phyloP scores from a whole-genome alignment of 35 echinoderm and acorn worm species.

The Heliocidaris tuberculata region DNA sequence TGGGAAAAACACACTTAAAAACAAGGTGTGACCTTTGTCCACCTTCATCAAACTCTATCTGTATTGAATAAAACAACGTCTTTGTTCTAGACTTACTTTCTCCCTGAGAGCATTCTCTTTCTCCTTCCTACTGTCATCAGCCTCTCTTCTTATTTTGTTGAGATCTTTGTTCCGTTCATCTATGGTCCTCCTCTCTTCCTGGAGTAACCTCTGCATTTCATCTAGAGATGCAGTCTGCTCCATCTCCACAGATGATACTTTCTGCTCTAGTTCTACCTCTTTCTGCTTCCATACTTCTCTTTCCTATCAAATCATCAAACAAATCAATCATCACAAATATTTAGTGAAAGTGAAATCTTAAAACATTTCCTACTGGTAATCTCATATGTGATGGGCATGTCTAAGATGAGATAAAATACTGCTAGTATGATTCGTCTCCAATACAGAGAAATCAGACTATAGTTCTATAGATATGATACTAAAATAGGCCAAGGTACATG shows the following conservation, averaged over 20 bases:
- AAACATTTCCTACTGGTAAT: no score
- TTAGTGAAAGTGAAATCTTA: neutral
- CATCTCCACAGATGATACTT: constrained; percentile 20
- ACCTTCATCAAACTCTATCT: no score
- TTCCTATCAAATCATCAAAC: neutral
- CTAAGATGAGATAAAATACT: no score
- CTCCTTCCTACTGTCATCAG: constrained; percentile 34
- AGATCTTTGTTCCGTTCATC: constrained; percentile 34
- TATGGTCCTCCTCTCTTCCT: constrained; percentile 29
- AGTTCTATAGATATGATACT: no score
- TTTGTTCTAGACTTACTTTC: constrained; percentile 25
- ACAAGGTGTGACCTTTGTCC: no score
- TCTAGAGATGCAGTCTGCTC: constrained; percentile 23
- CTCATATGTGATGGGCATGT: no score
- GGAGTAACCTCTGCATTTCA: constrained; percentile 35
- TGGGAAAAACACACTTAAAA: no score
- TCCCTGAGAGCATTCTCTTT: constrained; percentile 35
- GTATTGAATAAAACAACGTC: no score
- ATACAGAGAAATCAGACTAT: no score
- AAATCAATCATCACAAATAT: neutral
- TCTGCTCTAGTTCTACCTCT: constrained; percentile 36
- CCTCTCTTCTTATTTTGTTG: constrained; percentile 19
- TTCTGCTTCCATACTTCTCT: constrained; percentile 37
- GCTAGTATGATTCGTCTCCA: no score
- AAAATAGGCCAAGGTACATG: no score